Conservation (phyloP, 2,113 vertebrate genomes). For the Dromiciops gliroides region DNA sequence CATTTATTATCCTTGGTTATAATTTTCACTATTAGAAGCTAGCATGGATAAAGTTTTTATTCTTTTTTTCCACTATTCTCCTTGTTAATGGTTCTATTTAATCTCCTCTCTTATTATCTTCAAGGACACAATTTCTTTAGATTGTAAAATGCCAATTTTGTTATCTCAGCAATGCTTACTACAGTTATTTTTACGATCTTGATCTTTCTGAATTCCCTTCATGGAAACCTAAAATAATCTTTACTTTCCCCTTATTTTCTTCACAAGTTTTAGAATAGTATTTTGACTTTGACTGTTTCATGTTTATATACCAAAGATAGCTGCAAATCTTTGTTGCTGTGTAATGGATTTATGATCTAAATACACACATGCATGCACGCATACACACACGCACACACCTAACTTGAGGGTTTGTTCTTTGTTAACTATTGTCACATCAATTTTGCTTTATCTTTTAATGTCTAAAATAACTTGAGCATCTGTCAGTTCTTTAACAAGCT, state of each 20-base stretch:
- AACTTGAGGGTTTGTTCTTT: not conserved
- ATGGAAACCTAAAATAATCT: conserved; percentile 23
- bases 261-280: conserved; percentile 55
- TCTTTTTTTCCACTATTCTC: not conserved
- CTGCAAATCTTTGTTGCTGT: conserved; percentile 26
- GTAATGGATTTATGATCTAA: conserved; percentile 46
- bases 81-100: not conserved
- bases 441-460: conserved; percentile 32
- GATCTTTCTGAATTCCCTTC: conserved; percentile 51
- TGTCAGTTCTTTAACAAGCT: conserved; percentile 35
- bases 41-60: not conserved
- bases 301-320: conserved; percentile 52
- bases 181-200: conserved; percentile 65
- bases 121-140: conserved; percentile 34
- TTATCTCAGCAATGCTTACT: conserved; percentile 39
- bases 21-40: not conserved
- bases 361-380: not conserved
- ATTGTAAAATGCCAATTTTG: conserved; percentile 33
- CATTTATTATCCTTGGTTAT: not conserved
- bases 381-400: no score
- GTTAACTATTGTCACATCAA: not conserved
- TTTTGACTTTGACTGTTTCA: conserved; percentile 52
- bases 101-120: conserved; percentile 2
- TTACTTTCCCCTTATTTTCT: conserved; percentile 55
- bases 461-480: conserved; percentile 53